A percentile compares a stretch with the other conserved stretches of the same genome.
phyloP scores from a whole-genome alignment of 2,888 invertebrate species.

The Petrolisthes cinctipes region DNA sequence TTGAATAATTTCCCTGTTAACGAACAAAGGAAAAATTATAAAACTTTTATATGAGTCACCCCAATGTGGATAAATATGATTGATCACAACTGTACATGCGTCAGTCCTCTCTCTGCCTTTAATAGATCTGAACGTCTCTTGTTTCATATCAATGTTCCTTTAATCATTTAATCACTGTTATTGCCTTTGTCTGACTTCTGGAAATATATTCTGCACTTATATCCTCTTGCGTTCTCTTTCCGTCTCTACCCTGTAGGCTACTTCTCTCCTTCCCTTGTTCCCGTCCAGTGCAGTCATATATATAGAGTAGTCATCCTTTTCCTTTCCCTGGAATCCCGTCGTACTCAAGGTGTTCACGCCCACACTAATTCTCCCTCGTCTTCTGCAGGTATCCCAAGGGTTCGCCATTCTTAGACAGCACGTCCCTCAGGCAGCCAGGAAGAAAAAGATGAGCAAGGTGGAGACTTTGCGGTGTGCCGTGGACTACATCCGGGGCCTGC shows the following conservation, averaged over 20 bases:
- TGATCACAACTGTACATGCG: no score
- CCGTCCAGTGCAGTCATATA: neutral
- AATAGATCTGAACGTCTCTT: no score
- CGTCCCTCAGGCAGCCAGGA: slow-evolving; percentile 76
- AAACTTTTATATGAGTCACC: no score
- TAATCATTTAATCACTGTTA: no score
- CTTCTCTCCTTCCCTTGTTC: neutral
- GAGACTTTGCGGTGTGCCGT: slow-evolving; percentile 90
- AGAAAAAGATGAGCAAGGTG: slow-evolving; percentile 69
- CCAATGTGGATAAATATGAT: no score
- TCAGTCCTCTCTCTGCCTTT: no score
- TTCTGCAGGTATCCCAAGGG: slow-evolving; percentile 82
- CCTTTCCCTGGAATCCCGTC: neutral
- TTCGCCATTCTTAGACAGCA: slow-evolving; percentile 90
- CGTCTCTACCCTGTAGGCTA: neutral
- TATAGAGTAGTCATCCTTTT: neutral
- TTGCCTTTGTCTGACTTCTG: no score
- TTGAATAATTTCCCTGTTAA: no score
- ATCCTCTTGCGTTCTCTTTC: neutral
- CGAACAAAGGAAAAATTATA: no score
- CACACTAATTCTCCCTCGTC: neutral
- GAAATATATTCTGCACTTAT: neutral
- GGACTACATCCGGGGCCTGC: slow-evolving; percentile 86
- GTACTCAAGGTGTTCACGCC: neutral
- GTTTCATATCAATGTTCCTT: no score